Evolutionary conservation across 2,797 vertebrate genomes (phyloP), one percentile per base, ranked within the genome.

Genomic region (Falco berigora): DNA sequence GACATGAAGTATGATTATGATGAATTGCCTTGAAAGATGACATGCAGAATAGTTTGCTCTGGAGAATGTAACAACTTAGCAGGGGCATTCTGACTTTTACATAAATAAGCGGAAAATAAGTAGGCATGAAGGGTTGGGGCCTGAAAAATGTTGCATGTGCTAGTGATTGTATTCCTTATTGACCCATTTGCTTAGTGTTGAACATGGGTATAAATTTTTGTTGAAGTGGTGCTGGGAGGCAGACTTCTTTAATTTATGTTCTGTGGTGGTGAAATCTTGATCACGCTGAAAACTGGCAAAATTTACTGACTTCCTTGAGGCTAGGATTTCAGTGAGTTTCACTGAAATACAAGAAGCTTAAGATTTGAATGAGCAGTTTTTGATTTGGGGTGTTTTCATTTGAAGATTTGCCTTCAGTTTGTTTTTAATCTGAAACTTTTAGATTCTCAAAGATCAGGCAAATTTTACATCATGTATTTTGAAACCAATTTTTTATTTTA

Each of bases 61-160:
- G 67, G 24, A 59, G 58, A 38, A 13, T n/a, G 40, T 38, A 69
- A 28, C 7, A 62, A 4, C 9, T 63, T 71, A 62, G 52, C 21
- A 56, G 56, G 59, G 34, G 6, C 11, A 5, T 77, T 77, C 22
- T 49, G 49, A 36, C 38, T 80, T 28, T 53, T 85, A 55, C 20
- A 32, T 18, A 76, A 77, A 14, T 19, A 52, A 47, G 21, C 66
- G 50, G 30, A 46, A 47, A 44, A 36, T 36, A 28, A 27, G 6
- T n/a, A 46, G 67, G 8, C 20, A 13, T 47, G 58, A 68, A 62
- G 38, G 38, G 0, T 50, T 68, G 21, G 25, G 24, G 8, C 20
- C 42, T 88, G 58, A 8, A 6, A 36, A 30, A 8, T 22, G 6
- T 40, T 79, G 20, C 8, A 1, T 0, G 0, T 63, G 8, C 40